Conservation (phyloP, 2,113 vertebrate genomes). For the Tenrec ecaudatus region DNA sequence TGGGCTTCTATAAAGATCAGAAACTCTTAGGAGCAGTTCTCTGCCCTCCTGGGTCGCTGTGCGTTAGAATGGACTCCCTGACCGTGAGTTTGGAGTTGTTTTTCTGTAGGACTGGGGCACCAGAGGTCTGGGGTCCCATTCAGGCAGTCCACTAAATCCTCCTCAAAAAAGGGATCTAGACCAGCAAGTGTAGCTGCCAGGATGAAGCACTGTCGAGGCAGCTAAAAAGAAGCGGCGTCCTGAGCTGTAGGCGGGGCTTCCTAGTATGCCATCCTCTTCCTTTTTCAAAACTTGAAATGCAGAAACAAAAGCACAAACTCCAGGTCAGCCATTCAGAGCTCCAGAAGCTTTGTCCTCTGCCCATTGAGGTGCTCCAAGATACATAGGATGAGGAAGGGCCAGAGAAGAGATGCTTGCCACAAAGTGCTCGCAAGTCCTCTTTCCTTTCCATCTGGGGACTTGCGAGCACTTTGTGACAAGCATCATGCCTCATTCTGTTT, state of each 20-base stretch:
- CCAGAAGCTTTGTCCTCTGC: background rate
- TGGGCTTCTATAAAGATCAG: too few species aligned
- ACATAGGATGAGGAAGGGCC: background rate
- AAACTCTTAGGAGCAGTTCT: too few species aligned
- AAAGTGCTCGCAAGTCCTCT: background rate
- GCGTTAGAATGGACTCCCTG: too few species aligned
- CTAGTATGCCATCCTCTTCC: background rate
- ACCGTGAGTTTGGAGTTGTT: too few species aligned
- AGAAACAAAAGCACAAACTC: background rate
- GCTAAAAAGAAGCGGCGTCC: background rate
- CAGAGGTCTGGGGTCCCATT: background rate
- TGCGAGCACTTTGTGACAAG: background rate
- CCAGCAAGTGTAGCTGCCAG: too few species aligned
- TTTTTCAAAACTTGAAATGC: background rate
- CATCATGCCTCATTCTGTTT: background rate
- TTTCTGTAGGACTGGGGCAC: too few species aligned
- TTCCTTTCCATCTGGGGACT: background rate
- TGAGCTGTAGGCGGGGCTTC: background rate
- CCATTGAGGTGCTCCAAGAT: background rate
- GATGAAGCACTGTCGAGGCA: background rate
- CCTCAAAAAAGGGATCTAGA: background rate
- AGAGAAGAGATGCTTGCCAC: too few species aligned
- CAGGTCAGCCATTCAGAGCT: background rate
- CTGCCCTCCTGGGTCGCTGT: too few species aligned
- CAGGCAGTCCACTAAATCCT: background rate